phyloP scores from a whole-genome alignment of 2,113 vertebrate species.

The Mustela lutreola region DNA sequence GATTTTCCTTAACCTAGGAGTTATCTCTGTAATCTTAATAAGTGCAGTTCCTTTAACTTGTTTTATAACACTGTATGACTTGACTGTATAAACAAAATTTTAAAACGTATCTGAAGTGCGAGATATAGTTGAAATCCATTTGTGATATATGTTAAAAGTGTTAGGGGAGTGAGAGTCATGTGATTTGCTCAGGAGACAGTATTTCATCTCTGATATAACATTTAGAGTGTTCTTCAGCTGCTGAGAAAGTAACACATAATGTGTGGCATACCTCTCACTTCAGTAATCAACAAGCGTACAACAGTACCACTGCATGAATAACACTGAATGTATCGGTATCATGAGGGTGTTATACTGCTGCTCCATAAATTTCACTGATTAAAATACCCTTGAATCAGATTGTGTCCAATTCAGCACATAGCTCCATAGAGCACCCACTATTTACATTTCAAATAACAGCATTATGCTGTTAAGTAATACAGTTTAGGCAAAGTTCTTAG shows the following conservation, averaged over 20 bases:
- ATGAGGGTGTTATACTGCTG: slow-evolving; percentile 14
- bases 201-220: slow-evolving; percentile 33
- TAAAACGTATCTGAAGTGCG: slow-evolving; percentile 58
- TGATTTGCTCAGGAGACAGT: slow-evolving; percentile 30
- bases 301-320: background rate
- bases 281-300: background rate
- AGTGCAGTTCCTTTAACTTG: slow-evolving; percentile 51
- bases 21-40: slow-evolving; percentile 4
- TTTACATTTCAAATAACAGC: background rate
- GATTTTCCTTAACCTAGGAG: slow-evolving; percentile 34
- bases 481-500: background rate
- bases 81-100: slow-evolving; percentile 75
- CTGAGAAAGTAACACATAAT: slow-evolving; percentile 50
- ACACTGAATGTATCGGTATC: background rate
- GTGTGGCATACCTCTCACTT: background rate
- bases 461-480: background rate
- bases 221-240: slow-evolving; percentile 57
- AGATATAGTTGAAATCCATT: slow-evolving; percentile 64
- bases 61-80: slow-evolving; percentile 67
- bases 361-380: slow-evolving; percentile 19
- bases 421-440: background rate
- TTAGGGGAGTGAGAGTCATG: slow-evolving; percentile 69
- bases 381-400: slow-evolving; percentile 3
- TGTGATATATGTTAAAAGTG: slow-evolving; percentile 62
- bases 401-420: background rate